Percentiles rank a stretch among this genome's conserved stretches.
Evolutionary conservation across 1,140 invertebrate species (phyloP).

Genomic region (Thereuonema tuberculata): DNA sequence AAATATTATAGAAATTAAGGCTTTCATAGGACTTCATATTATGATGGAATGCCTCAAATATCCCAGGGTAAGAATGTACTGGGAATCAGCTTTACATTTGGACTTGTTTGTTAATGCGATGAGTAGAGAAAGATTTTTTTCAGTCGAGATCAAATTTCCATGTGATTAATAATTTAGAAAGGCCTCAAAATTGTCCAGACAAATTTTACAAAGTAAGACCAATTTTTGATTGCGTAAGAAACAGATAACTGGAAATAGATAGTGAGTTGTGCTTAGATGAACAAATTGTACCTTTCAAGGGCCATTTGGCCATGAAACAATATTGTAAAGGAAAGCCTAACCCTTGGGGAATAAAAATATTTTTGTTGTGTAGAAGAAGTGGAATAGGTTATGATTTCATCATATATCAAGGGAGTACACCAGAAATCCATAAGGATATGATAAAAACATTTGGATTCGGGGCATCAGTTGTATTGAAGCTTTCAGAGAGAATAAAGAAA

Average conservation of each 20-base stretch:
- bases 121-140: conserved; percentile 16
- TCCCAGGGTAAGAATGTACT: conserved; percentile 7
- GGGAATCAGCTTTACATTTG: conserved; percentile 1
- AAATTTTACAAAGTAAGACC: conserved; percentile 24
- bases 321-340: conserved; percentile 19
- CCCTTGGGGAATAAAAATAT: conserved; percentile 21
- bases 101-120: not conserved
- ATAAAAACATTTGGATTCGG: conserved; percentile 12
- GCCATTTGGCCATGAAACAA: conserved; percentile 20
- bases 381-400: conserved; percentile 23
- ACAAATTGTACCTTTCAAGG: conserved; percentile 26
- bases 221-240: conserved; percentile 21
- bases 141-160: conserved; percentile 17
- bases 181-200: conserved; percentile 19
- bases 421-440: conserved; percentile 10
- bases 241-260: conserved; percentile 19
- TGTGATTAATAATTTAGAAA: conserved; percentile 19
- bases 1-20: not conserved
- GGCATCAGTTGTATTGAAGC: not conserved
- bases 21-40: conserved; percentile 6
- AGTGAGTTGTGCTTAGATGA: conserved; percentile 20
- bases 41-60: conserved; percentile 5
- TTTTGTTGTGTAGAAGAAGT: conserved; percentile 19
- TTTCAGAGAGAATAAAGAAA: not conserved
- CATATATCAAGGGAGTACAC: conserved; percentile 21